A percentile compares a stretch with the other conserved stretches of the same genome.
These are phyloP conservation scores for Sebastes wilsoni DNA, from an alignment of 2,797 vertebrate genomes.

Conservation along the genomic window DNA sequence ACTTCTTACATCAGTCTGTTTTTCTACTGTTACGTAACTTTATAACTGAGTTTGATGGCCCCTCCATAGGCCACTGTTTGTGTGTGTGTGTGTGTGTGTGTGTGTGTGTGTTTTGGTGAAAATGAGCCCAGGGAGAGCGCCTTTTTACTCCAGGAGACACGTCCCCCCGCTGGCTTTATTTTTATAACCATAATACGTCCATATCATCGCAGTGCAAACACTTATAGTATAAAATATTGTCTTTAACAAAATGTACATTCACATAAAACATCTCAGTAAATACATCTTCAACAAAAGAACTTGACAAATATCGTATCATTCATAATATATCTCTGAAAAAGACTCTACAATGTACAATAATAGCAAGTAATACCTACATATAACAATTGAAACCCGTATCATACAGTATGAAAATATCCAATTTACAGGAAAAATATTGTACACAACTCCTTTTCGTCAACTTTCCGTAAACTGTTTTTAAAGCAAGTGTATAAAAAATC, in stretches of 20 bases:
- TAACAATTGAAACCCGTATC: slow-evolving; percentile 83
- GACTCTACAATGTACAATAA: slow-evolving; percentile 70
- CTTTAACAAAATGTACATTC: slow-evolving; percentile 86
- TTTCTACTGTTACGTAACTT: slow-evolving; percentile 60
- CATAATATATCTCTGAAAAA: slow-evolving; percentile 79
- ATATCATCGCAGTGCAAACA: slow-evolving; percentile 85
- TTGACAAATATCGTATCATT: slow-evolving; percentile 78
- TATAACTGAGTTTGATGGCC: slow-evolving; percentile 23
- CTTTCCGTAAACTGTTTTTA: slow-evolving; percentile 51
- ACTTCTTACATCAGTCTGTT: slow-evolving; percentile 60
- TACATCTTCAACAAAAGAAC: slow-evolving; percentile 81
- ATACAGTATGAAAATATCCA: slow-evolving; percentile 86
- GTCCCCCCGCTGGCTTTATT: slow-evolving; percentile 67
- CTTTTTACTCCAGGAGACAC: slow-evolving; percentile 37
- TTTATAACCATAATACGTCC: slow-evolving; percentile 63
- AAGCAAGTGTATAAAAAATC: slow-evolving; percentile 78
- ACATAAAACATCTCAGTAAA: slow-evolving; percentile 84
- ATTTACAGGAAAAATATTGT: slow-evolving; percentile 83
- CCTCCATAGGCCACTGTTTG: slow-evolving; percentile 8
- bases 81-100: neutral
- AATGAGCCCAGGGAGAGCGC: slow-evolving; percentile 31
- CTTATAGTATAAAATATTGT: slow-evolving; percentile 82
- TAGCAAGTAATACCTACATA: slow-evolving; percentile 74
- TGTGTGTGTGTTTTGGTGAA: slow-evolving; percentile 5
- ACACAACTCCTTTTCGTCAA: slow-evolving; percentile 60